Percentiles rank a stretch among this genome's conserved stretches.
These are phyloP conservation scores for Physeter macrocephalus DNA, from an alignment of 2,113 vertebrate species.

Conservation along the genomic window DNA sequence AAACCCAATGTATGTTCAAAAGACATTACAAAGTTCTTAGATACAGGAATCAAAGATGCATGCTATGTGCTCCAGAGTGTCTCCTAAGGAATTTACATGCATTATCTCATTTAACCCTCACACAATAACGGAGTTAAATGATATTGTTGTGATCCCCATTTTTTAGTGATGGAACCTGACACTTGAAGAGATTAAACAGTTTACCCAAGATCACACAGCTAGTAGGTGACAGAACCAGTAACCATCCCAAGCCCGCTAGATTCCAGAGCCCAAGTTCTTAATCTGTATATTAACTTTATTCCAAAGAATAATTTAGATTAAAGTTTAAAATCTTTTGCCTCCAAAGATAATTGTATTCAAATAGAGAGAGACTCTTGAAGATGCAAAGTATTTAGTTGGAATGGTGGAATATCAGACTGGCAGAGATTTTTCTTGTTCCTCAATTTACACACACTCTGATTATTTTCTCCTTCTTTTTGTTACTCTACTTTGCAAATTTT, in stretches of 20 bases:
- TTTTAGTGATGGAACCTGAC: constrained; percentile 5
- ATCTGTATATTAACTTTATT: neutral
- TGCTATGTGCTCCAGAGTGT: neutral
- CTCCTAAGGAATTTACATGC: neutral
- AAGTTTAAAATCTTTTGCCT: neutral
- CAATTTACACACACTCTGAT: neutral
- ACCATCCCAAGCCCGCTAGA: neutral
- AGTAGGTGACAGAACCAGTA: neutral
- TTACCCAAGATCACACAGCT: neutral
- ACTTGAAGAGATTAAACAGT: neutral
- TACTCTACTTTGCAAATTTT: neutral
- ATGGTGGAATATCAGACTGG: neutral
- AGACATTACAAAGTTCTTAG: neutral
- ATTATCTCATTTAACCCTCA: neutral
- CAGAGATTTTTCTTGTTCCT: neutral
- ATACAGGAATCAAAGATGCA: neutral
- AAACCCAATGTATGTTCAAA: neutral
- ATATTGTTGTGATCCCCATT: neutral
- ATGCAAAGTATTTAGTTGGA: neutral
- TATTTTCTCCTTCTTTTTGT: neutral
- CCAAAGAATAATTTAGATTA: neutral
- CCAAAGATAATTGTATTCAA: neutral
- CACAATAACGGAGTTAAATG: neutral
- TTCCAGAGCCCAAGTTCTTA: neutral
- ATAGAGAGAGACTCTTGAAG: neutral